Evolutionary conservation across 2,888 invertebrate genomes (phyloP), one percentile per base, ranked within the genome.

Genomic region (Dastarcus helophoroides): DNA sequence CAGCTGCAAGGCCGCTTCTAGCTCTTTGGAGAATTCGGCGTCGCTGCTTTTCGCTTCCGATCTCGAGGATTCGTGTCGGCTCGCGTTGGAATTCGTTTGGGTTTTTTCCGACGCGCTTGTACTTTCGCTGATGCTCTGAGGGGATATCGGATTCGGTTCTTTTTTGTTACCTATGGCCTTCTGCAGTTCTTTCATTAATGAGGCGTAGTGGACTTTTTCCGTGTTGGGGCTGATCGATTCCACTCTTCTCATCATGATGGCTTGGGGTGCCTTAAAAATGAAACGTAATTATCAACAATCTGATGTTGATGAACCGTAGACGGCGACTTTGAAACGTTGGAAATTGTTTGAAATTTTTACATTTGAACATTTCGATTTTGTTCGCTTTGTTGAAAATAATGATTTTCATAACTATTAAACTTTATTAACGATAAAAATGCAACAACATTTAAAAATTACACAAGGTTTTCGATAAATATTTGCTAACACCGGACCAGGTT

Each of bases 181-280:
- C 33, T 65, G 63, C 21, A 66, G 49, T 44, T 67, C 66, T 35
- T 62, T 59, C 61, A 66, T 62, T 15, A 66, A 45, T 12, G 65
- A 64, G 3, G 65, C 66, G 41, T 66, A 65, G 39, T 65, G 65
- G 12, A 63, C 62, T 37, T 62, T 59, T 33, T 65, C 65, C 10
- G 54, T 54, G 16, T 58, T 54, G 1, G 58, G 58, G 36, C 54
- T 58, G 10, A 46, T 41, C 2, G 54, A 40, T 30, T 56, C 57
- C 2, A 51, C 44, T 10, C 50, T 45, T 14, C 50, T 43, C 44
- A 48, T 46, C 36, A 53, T 47, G 26, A 50, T 48, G 24, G 49
- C 44, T 31, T 55, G 54, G 10, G 56, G 57, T 9, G 53, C 49
- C 36, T n/a, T 58, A 54, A 37, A 57, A 57, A 17, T 54, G 50